These are phyloP conservation scores for Plecturocebus donacophilus DNA, from an alignment of 2,113 vertebrate species.

Conservation along the genomic window DNA sequence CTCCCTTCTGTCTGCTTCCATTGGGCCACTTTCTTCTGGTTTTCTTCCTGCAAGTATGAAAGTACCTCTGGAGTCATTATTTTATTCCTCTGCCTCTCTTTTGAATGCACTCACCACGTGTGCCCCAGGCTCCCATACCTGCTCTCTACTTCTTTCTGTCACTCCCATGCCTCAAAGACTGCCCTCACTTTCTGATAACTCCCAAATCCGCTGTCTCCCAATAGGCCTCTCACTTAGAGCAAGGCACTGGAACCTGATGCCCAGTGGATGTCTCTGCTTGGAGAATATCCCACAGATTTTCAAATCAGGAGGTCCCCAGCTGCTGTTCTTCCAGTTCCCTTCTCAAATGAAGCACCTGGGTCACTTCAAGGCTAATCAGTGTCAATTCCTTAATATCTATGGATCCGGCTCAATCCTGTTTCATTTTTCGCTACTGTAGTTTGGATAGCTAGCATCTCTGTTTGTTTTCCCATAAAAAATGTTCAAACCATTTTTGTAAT, in stretches of 20 bases:
- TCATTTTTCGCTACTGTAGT: not conserved
- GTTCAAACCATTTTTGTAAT: not conserved
- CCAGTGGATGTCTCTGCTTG: fast-evolving
- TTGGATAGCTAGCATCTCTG: not conserved
- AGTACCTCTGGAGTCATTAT: no score
- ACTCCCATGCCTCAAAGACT: not conserved
- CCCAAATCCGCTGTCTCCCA: not conserved
- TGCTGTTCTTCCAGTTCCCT: not conserved
- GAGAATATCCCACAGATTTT: not conserved
- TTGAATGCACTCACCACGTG: fast-evolving
- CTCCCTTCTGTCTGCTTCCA: not conserved
- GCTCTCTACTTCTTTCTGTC: not conserved
- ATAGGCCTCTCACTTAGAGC: no score
- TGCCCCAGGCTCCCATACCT: not conserved
- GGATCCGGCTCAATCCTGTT: not conserved
- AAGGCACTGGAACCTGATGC: not conserved
- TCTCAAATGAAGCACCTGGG: not conserved
- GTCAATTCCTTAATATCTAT: not conserved
- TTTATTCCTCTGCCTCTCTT: not conserved
- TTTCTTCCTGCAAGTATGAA: fast-evolving
- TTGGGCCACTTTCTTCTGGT: not conserved
- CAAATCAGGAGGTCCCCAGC: not conserved
- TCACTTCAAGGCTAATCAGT: not conserved
- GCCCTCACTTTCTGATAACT: fast-evolving
- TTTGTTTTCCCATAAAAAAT: not conserved